Base-by-base conservation (phyloP, 1,140 invertebrate species). In the Pseudomyrmex pallidus region DNA sequence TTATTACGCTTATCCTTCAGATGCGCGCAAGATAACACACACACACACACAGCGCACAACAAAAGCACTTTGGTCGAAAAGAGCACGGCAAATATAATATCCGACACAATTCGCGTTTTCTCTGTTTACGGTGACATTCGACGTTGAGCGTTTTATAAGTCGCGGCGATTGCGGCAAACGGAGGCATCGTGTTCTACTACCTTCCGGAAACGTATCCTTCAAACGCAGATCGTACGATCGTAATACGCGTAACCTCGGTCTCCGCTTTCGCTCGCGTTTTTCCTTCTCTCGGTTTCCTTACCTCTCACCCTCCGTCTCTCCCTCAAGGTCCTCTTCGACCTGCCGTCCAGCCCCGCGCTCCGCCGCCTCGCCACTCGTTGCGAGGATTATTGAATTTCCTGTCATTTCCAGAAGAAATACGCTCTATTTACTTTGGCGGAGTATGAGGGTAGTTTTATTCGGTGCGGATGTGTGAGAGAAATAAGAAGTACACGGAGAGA, bases 361-460 rank as follows among this genome's bases (percentile, higher is more conserved):
- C 67, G 46, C 83, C 73, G 85, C 67, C 83, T 87, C 72, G 72
- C 77, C 70, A 83, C 85, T 90, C 89, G 89, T 91, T 91, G 91
- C 89, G 82, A 92, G 88, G 91, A 93, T 93, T 94, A 94, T 94
- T 93, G 93, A 93, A 92, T 93, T 93, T 93, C 90, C 92, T 93
- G 93, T 93, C 92, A 93, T 92, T 92, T 91, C 91, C 93, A 94
- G 93, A 93, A 93, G 93, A 94, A 93, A 92, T 93, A 90, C 90
- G 91, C 90, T 93, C 91, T 92, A 93, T 93, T 92, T 93, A 93
- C 92, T 92, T 91, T 90, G 63, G 67, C 80, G 77, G 66, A 66
- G 74, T 78, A 80, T 35, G 67, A 86, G 80, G 80, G 59, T 66
- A 74, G 80, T 87, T 84, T 74, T 74, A 78, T 61, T 78, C 68